Percentiles rank a stretch among this genome's conserved stretches.
phyloP scores from a whole-genome alignment of 2,797 vertebrate genomes.

The Sebastes dallii region DNA sequence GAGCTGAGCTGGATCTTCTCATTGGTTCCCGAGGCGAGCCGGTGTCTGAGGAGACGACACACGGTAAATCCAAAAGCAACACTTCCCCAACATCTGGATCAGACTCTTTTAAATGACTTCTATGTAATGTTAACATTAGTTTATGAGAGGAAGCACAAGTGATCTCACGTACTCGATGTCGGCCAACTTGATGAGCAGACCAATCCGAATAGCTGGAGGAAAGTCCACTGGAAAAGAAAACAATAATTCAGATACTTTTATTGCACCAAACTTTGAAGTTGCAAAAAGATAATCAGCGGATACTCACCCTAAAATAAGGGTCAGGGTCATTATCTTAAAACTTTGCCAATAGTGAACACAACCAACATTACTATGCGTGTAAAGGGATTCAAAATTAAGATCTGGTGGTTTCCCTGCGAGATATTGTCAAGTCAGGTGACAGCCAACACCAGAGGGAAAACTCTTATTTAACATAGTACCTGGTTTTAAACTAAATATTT shows the following conservation, averaged over 20 bases:
- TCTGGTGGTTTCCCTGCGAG: neutral
- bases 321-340: neutral
- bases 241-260: neutral
- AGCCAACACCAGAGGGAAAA: neutral
- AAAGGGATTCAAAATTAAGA: neutral
- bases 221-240: conserved; percentile 88
- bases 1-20: conserved; percentile 98
- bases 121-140: neutral
- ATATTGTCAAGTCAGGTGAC: neutral
- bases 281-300: neutral
- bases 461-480: neutral
- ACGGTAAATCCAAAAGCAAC: neutral
- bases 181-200: conserved; percentile 92
- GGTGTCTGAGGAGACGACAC: conserved; percentile 78
- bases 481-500: neutral
- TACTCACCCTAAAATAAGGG: neutral
- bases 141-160: neutral
- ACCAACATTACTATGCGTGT: neutral
- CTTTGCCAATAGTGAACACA: too few relatives aligned
- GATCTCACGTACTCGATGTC: conserved; percentile 91
- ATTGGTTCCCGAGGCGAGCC: conserved; percentile 90
- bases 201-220: conserved; percentile 88
- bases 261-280: too few relatives aligned
- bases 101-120: neutral
- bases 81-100: neutral